These are phyloP conservation scores for Myotis daubentonii DNA, from an alignment of 2,797 vertebrate species.

Conservation along the genomic window DNA sequence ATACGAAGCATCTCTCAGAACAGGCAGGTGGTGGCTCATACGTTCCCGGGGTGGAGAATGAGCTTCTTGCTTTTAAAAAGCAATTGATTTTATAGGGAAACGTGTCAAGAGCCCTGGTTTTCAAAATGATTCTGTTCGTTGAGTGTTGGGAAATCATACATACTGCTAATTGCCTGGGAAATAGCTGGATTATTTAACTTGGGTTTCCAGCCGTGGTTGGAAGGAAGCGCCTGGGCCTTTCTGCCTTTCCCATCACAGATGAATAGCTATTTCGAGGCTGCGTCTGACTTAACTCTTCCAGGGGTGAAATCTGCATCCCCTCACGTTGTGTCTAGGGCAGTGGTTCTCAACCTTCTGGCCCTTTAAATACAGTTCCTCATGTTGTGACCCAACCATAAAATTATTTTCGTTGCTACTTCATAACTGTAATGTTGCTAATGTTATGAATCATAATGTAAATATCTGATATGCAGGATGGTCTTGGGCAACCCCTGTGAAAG, in stretches of 20 bases:
- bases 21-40: constrained; percentile 61
- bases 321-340: constrained; percentile 71
- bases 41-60: constrained; percentile 54
- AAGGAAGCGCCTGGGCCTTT: constrained; percentile 43
- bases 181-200: constrained; percentile 73
- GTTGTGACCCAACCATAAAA: too few species aligned
- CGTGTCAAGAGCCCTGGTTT: constrained; percentile 71
- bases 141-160: constrained; percentile 52
- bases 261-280: constrained; percentile 65
- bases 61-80: constrained; percentile 70
- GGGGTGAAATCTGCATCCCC: constrained; percentile 76
- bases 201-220: constrained; percentile 21
- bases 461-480: too few species aligned
- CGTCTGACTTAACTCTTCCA: constrained; percentile 30
- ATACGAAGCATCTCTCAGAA: not conserved
- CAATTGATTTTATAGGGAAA: constrained; percentile 75
- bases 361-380: too few species aligned
- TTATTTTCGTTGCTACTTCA: too few species aligned
- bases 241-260: constrained; percentile 23
- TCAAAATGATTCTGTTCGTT: constrained; percentile 51
- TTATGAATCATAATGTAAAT: too few species aligned
- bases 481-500: too few species aligned
- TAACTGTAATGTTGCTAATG: too few species aligned
- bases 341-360: too few species aligned
- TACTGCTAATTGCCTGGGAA: constrained; percentile 77